These are phyloP conservation scores for Thyatira batis DNA, from an alignment of 2,888 invertebrate species.

Conservation along the genomic window DNA sequence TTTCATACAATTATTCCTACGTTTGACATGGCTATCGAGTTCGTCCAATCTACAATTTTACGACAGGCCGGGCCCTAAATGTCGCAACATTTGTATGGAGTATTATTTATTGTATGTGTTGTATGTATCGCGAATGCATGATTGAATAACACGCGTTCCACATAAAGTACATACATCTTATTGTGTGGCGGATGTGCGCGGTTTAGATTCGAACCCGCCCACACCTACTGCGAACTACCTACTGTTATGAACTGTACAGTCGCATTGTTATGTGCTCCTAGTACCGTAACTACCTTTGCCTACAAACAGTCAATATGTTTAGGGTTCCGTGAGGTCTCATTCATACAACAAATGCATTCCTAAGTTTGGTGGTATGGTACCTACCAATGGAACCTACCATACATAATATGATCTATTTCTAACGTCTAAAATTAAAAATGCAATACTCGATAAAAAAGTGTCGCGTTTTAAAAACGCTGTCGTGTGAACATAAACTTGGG, in stretches of 20 bases:
- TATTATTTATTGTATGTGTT: not conserved
- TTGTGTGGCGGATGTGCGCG: conserved; percentile 14
- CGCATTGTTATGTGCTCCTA: not conserved
- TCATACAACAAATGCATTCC: too few species aligned
- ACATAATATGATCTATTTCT: too few species aligned
- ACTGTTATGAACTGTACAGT: not conserved
- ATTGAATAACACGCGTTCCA: conserved; percentile 16
- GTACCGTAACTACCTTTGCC: not conserved
- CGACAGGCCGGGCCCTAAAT: not conserved
- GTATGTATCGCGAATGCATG: conserved; percentile 7
- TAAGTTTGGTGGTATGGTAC: not conserved
- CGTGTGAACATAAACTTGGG: too few species aligned
- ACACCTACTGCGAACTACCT: conserved; percentile 5
- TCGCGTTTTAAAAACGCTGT: too few species aligned
- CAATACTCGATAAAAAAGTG: too few species aligned
- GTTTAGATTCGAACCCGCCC: conserved; percentile 8
- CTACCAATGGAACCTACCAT: not conserved
- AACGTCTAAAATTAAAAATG: too few species aligned
- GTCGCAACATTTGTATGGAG: not conserved
- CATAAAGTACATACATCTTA: not conserved
- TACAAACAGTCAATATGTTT: too few species aligned
- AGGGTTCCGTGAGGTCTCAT: too few species aligned
- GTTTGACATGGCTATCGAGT: too few species aligned
- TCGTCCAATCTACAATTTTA: too few species aligned
- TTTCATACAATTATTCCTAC: too few species aligned